Conservation (phyloP, 2,888 invertebrate species). For the Chaitophorus viminalis region DNA sequence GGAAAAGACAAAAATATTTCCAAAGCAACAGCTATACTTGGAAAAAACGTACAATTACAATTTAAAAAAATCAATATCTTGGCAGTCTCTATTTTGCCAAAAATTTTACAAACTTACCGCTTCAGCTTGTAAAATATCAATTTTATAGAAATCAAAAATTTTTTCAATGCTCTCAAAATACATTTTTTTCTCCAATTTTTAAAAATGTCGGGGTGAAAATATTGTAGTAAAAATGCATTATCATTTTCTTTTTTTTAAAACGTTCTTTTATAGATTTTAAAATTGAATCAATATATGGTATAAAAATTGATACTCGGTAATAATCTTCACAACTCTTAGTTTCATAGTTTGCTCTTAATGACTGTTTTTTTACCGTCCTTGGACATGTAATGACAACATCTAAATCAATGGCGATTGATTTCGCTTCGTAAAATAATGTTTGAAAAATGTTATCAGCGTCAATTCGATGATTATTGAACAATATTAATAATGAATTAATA, state of each 20-base stretch:
- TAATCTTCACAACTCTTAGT: background rate
- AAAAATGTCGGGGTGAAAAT: slow-evolving; percentile 61
- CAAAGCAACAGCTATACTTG: background rate
- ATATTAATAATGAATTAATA: background rate
- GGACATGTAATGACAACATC: background rate
- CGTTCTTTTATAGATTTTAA: slow-evolving; percentile 43
- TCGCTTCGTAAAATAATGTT: background rate
- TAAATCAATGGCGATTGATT: slow-evolving; percentile 8
- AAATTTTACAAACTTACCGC: no score
- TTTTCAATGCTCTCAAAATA: slow-evolving; percentile 64
- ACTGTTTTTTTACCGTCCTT: slow-evolving; percentile 3
- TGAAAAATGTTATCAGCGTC: background rate
- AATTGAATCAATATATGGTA: background rate
- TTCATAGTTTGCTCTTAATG: slow-evolving; percentile 1
- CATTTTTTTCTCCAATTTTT: slow-evolving; percentile 66
- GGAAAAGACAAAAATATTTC: background rate
- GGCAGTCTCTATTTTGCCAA: no score
- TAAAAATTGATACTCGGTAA: background rate
- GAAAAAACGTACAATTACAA: background rate
- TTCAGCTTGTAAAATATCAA: no score
- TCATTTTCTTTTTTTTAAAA: slow-evolving; percentile 44
- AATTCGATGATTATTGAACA: background rate
- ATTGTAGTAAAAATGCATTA: no score
- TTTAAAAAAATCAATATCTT: no score
- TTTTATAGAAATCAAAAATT: slow-evolving; percentile 37